Conservation (phyloP, 2,113 vertebrate species). For the Mohoua ochrocephala region DNA sequence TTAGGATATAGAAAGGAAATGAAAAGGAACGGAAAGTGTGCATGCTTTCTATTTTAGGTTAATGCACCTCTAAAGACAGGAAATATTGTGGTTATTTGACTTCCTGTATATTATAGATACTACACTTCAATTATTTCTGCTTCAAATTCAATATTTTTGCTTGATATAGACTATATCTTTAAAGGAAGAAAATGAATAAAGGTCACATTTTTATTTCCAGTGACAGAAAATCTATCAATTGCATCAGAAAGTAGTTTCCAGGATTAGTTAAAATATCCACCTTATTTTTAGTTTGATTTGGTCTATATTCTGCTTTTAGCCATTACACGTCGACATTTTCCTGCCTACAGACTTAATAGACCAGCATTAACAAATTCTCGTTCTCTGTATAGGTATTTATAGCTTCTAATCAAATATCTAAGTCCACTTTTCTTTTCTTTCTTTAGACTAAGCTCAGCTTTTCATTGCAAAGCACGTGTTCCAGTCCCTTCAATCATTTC, state of each 20-base stretch:
- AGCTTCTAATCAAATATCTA: neutral
- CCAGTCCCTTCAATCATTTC: neutral
- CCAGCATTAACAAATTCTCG: neutral
- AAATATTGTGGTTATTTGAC: conserved; percentile 17
- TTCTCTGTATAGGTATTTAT: neutral
- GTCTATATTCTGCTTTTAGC: conserved; percentile 31
- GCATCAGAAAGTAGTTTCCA: conserved; percentile 45
- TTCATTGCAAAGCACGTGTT: neutral
- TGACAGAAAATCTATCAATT: conserved; percentile 52
- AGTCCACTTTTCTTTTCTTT: neutral
- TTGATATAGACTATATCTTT: conserved; percentile 11
- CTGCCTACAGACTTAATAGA: neutral
- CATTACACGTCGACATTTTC: neutral
- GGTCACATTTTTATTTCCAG: conserved; percentile 29
- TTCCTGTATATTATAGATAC: conserved; percentile 22
- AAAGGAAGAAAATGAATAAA: conserved; percentile 39
- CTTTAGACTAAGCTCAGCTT: neutral
- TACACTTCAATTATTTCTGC: conserved; percentile 34
- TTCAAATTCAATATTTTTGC: conserved; percentile 45
- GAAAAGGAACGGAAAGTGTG: neutral
- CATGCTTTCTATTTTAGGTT: conserved; percentile 18
- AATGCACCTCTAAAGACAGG: conserved; percentile 38
- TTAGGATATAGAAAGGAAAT: conserved; percentile 27
- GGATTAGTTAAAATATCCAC: conserved; percentile 25
- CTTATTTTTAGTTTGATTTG: conserved; percentile 47